These are phyloP conservation scores for Caenorhabditis japonica DNA, from an alignment of 2,888 invertebrate genomes.

Conservation along the genomic window DNA sequence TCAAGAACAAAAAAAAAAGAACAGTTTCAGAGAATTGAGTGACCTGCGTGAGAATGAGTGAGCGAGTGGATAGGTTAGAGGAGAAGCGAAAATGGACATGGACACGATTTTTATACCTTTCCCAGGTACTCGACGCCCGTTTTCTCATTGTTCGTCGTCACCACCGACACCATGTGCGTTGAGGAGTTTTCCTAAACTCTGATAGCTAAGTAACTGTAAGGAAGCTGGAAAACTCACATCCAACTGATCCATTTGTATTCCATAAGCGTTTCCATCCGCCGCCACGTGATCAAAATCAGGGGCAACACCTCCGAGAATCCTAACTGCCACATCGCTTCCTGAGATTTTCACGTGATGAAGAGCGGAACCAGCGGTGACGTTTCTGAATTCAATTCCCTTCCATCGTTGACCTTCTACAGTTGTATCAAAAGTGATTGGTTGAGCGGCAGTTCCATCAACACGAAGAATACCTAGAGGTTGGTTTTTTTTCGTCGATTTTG, in stretches of 20 bases:
- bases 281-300: constrained; percentile 51
- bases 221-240: constrained; percentile 27
- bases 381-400: constrained; percentile 46
- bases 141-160: constrained; percentile 42
- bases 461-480: constrained; percentile 29
- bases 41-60: too few species aligned
- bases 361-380: constrained; percentile 12
- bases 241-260: constrained; percentile 39
- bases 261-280: constrained; percentile 43
- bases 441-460: constrained; percentile 30
- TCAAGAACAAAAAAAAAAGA: too few species aligned
- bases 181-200: constrained; percentile 9
- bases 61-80: not conserved
- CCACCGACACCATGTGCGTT: constrained; percentile 18
- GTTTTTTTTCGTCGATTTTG: too few species aligned
- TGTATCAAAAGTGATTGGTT: constrained; percentile 47
- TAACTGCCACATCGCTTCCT: constrained; percentile 43
- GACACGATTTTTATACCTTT: constrained; percentile 46
- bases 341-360: constrained; percentile 45
- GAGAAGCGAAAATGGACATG: constrained; percentile 31
- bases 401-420: constrained; percentile 14
- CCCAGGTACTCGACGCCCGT: constrained; percentile 49
- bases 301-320: constrained; percentile 21
- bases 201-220: too few species aligned
- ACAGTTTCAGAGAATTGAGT: too few species aligned